These are phyloP conservation scores for Dryobota labecula DNA, from an alignment of 2,888 invertebrate genomes.

Conservation along the genomic window DNA sequence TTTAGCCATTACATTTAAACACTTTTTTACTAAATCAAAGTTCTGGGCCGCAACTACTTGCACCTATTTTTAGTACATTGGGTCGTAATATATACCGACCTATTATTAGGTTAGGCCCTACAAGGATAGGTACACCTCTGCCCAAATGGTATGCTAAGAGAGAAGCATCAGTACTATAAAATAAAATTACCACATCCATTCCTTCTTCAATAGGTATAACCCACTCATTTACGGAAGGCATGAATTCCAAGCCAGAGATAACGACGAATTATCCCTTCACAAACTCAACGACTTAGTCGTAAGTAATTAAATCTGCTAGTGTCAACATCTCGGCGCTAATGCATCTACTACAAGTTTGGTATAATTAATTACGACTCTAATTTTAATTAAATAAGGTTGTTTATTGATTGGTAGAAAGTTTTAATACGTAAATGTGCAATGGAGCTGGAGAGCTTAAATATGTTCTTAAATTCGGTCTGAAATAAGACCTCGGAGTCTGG, in stretches of 20 bases:
- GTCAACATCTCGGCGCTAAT: constrained; percentile 70
- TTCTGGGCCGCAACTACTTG: too few relatives aligned
- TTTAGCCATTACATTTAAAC: not conserved
- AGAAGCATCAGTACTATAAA: too few relatives aligned
- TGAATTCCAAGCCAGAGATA: constrained; percentile 76
- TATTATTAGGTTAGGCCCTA: too few relatives aligned
- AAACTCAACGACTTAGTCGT: constrained; percentile 71
- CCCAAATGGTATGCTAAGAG: too few relatives aligned
- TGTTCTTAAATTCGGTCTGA: not conserved
- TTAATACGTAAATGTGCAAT: constrained; percentile 28
- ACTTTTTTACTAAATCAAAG: too few relatives aligned
- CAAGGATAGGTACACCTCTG: too few relatives aligned
- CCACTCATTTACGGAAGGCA: constrained; percentile 70
- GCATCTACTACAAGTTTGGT: constrained; percentile 47
- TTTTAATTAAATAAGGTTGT: constrained; percentile 37
- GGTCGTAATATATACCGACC: too few relatives aligned
- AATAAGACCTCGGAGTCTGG: not conserved
- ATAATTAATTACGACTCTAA: constrained; percentile 56
- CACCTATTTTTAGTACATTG: too few relatives aligned
- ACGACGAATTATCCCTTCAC: constrained; percentile 76
- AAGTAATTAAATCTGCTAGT: constrained; percentile 77
- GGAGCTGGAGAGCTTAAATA: not conserved
- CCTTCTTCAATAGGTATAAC: constrained; percentile 21
- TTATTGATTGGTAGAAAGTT: constrained; percentile 27
- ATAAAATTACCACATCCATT: constrained; percentile 61